Percentiles rank a stretch among this genome's conserved stretches.
phyloP scores from a whole-genome alignment of 2,113 vertebrate genomes.

The Petrocephalus microphthalmus region DNA sequence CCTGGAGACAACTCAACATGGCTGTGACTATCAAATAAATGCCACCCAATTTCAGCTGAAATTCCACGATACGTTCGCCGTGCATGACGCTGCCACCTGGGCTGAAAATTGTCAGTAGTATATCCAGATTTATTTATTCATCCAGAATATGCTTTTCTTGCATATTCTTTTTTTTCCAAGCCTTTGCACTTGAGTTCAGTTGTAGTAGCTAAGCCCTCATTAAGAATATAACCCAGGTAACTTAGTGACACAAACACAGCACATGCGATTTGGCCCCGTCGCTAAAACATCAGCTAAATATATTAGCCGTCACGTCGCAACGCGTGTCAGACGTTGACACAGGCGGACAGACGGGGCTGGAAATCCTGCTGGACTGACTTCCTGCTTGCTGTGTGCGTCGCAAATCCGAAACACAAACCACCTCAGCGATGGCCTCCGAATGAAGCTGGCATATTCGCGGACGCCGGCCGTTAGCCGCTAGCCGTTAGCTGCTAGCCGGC shows the following conservation, averaged over 20 bases:
- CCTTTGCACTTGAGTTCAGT: background rate
- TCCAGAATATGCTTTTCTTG: background rate
- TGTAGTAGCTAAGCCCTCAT: background rate
- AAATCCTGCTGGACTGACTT: background rate
- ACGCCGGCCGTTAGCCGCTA: background rate
- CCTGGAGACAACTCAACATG: background rate
- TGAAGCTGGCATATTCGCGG: background rate
- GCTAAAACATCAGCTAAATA: background rate
- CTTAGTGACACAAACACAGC: background rate
- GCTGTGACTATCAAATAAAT: conserved; percentile 3
- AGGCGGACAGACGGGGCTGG: background rate
- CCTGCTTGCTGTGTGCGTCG: background rate
- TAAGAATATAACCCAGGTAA: background rate
- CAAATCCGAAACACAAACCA: background rate
- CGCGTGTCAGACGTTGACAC: background rate
- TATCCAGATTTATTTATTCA: background rate
- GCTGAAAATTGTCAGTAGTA: background rate
- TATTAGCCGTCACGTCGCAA: background rate
- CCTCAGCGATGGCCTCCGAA: background rate
- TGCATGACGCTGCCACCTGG: background rate
- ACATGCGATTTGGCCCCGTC: background rate
- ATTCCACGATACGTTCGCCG: background rate
- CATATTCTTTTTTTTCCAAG: background rate
- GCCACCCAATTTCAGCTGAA: conserved; percentile 2
- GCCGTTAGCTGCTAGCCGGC: background rate